Conservation (phyloP, 2,113 vertebrate genomes). For the Erythrolamprus reginae region DNA sequence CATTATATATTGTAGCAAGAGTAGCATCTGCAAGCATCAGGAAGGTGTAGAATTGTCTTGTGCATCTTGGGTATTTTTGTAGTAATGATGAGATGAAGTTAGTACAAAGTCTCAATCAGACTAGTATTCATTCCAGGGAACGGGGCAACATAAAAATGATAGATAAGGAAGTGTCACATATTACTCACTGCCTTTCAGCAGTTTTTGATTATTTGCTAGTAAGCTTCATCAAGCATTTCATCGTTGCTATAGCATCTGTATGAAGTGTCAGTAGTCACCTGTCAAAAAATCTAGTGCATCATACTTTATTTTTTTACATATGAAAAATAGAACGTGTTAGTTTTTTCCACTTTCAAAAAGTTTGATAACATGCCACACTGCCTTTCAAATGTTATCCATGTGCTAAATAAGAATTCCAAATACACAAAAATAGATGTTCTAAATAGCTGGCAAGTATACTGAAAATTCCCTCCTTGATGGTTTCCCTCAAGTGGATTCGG, state of each 20-base stretch:
- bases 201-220: not conserved
- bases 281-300: not conserved
- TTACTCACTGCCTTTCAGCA: not conserved
- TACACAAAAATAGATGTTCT: not conserved
- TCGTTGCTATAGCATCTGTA: not conserved
- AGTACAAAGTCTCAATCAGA: not conserved
- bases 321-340: not conserved
- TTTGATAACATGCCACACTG: not conserved
- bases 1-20: not conserved
- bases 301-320: not conserved
- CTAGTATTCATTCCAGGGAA: not conserved
- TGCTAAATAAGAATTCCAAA: not conserved
- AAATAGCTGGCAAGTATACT: not conserved
- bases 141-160: not conserved
- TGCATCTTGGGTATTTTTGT: not conserved
- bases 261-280: no score
- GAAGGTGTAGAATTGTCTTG: not conserved
- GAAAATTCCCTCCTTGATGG: not conserved
- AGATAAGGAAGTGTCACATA: not conserved
- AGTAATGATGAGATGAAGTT: not conserved
- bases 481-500: not conserved
- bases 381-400: not conserved
- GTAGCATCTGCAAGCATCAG: not conserved
- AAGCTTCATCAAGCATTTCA: not conserved
- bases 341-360: not conserved